Percentiles rank a stretch among this genome's conserved stretches.
Conservation (phyloP, 2,888 invertebrate genomes). For the Stenurella melanura region DNA sequence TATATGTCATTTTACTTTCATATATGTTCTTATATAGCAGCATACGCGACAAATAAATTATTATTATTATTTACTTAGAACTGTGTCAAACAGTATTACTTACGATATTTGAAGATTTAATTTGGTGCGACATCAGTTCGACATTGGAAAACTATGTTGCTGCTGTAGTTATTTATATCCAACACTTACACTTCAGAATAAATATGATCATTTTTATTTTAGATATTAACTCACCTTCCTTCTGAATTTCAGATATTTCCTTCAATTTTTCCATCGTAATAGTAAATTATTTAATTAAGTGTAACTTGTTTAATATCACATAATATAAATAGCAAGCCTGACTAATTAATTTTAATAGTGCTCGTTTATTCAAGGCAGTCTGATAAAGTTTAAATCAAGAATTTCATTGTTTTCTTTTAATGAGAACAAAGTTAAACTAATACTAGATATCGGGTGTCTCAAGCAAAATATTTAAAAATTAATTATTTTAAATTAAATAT, state of each 20-base stretch:
- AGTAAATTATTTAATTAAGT: not conserved
- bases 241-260: not conserved
- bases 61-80: too few relatives aligned
- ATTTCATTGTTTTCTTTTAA: not conserved
- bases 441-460: not conserved
- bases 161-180: too few relatives aligned
- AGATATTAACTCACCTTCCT: conserved; percentile 3
- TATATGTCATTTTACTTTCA: too few relatives aligned
- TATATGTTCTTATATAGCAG: too few relatives aligned
- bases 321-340: not conserved
- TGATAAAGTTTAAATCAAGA: not conserved
- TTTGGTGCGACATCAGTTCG: too few relatives aligned
- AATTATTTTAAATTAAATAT: not conserved
- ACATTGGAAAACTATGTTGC: not conserved
- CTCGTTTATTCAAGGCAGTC: not conserved
- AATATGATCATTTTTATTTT: not conserved
- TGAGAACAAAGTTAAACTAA: not conserved
- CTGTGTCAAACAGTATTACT: too few relatives aligned
- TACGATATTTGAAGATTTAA: too few relatives aligned
- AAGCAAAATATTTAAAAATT: not conserved
- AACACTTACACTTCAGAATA: not conserved
- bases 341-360: not conserved
- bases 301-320: not conserved
- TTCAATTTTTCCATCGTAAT: not conserved
- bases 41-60: too few relatives aligned